Evolutionary conservation across 2,888 invertebrate species (phyloP), one percentile per base, ranked within the genome.

Genomic region (Meiosimyza decipiens): DNA sequence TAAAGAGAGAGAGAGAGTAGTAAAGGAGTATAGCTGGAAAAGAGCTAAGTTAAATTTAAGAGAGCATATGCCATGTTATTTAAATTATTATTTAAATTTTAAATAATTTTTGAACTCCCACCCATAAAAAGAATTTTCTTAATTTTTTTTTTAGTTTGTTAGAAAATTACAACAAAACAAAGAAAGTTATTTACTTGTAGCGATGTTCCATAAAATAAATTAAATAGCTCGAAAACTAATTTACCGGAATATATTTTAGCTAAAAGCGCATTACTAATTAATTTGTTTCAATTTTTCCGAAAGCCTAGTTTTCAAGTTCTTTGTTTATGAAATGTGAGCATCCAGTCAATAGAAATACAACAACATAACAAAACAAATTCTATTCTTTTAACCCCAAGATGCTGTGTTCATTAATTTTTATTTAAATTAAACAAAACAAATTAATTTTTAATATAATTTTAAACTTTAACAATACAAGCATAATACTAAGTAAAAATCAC

Each of bases 321-420:
- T 72, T 69, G 65, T 75, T 65, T 70, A 55, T 63, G 16, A 70
- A 64, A 74, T 72, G 28, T 18, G 49, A 65, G 71, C 13, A 28
- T 49, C n/a, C 49, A 66, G 13, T 15, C 28, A 71, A 70, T 16
- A 59, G 51, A 51, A 73, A 71, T 54, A 62, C 74, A 64, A 64
- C 28, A 12, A 62, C 47, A 63, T 65, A 59, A 74, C 15, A 71
- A 71, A 81, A 82, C 82, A 79, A 80, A 82, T 82, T 83, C 83
- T 83, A 83, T 84, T 84, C 83, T 82, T 79, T 79, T 74, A 80
- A 80, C 83, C 83, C 84, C 83, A 82, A 83, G 81, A 84, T 82
- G 86, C 86, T 86, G 86, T 86, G 86, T 86, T 86, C 86, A 86
- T 80, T 81, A 82, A 82, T 72, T 71, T 72, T 76, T 73, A 77